These are phyloP conservation scores for Microctonus hyperodae DNA, from an alignment of 2,888 invertebrate species.

Conservation along the genomic window DNA sequence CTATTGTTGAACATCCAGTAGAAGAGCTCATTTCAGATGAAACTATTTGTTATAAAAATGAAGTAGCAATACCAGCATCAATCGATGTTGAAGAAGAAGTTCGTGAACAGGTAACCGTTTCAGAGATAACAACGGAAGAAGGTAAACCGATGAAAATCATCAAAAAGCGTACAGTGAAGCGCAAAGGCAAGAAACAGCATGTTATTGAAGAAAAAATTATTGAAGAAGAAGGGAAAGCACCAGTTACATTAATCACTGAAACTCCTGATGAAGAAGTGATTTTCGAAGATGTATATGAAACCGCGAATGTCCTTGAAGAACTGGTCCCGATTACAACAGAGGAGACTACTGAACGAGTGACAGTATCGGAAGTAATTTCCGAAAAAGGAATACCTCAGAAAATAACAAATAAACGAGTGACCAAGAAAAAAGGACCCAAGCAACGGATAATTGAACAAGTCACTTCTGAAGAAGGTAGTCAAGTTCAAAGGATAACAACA, in stretches of 20 bases:
- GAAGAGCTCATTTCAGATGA: constrained; percentile 38
- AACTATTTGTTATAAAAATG: constrained; percentile 40
- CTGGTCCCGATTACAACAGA: constrained; percentile 50
- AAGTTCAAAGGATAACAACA: constrained; percentile 49
- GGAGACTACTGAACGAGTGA: constrained; percentile 47
- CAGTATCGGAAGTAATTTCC: constrained; percentile 36
- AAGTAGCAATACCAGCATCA: neutral
- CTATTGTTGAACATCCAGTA: constrained; percentile 44
- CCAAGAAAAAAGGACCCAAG: constrained; percentile 56
- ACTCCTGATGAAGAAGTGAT: constrained; percentile 47
- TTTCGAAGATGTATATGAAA: constrained; percentile 56
- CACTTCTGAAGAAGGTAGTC: constrained; percentile 59
- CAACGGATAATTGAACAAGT: constrained; percentile 40
- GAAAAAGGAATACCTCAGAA: constrained; percentile 48
- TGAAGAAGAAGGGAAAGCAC: constrained; percentile 54
- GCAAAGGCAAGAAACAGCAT: constrained; percentile 41
- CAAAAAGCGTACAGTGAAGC: constrained; percentile 38
- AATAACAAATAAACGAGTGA: constrained; percentile 45
- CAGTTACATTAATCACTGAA: constrained; percentile 57
- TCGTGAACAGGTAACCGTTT: constrained; percentile 54
- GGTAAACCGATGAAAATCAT: constrained; percentile 54
- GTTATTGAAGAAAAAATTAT: constrained; percentile 39
- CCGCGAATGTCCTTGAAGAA: constrained; percentile 49
- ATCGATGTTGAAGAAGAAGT: constrained; percentile 37
- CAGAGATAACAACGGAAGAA: constrained; percentile 50